Conservation (phyloP, 2,113 vertebrate species). For the Synchiropus splendidus region DNA sequence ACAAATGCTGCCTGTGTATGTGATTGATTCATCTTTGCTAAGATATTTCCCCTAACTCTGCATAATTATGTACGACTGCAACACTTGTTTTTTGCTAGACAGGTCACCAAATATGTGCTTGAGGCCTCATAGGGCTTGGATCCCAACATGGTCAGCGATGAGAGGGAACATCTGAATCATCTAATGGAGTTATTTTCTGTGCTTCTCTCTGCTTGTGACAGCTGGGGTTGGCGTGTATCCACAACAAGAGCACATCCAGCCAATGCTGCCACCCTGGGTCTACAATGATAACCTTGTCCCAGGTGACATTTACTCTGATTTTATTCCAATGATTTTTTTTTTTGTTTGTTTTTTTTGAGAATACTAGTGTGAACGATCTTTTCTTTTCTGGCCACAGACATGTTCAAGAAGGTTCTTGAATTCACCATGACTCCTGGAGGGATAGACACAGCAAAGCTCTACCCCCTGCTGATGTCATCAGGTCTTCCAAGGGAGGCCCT, state of each 20-base stretch:
- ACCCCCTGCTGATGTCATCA: conserved; percentile 94
- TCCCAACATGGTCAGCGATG: too few relatives aligned
- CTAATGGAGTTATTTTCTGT: not conserved
- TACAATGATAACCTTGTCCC: conserved; percentile 90
- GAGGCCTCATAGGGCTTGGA: too few relatives aligned
- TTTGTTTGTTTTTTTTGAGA: not conserved
- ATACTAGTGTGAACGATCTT: not conserved
- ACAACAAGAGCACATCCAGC: conserved; percentile 84
- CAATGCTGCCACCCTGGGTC: conserved; percentile 87
- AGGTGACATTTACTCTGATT: conserved; percentile 66
- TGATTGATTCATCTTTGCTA: too few relatives aligned
- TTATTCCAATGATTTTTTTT: not conserved
- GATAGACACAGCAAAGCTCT: conserved; percentile 94
- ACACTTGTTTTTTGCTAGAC: too few relatives aligned
- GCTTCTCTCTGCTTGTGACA: conserved; percentile 26
- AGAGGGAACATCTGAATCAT: too few relatives aligned
- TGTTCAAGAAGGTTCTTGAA: conserved; percentile 93
- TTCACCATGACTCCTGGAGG: conserved; percentile 84
- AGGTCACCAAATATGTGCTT: too few relatives aligned
- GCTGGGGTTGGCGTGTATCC: conserved; percentile 85
- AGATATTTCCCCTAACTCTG: too few relatives aligned
- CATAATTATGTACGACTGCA: too few relatives aligned
- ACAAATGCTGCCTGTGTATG: conserved; percentile 5
- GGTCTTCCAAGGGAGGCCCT: conserved; percentile 92
- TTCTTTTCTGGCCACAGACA: conserved; percentile 60